Evolutionary conservation across 2,888 invertebrate species (phyloP).

Genomic region (Crocallis elinguaria): DNA sequence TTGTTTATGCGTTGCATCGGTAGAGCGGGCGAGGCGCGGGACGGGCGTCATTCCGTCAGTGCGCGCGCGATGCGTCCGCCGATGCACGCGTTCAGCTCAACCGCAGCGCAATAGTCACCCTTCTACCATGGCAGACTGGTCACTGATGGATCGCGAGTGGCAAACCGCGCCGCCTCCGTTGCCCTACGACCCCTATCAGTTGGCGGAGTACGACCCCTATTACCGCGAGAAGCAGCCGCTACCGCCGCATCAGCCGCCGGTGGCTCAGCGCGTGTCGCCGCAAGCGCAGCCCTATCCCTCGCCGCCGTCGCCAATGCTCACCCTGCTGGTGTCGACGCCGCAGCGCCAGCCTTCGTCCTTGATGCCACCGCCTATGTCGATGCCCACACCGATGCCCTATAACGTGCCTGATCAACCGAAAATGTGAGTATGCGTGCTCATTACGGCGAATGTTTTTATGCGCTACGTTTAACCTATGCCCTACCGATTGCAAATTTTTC

Average conservation of each 20-base stretch:
- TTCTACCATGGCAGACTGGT: slow-evolving; percentile 62
- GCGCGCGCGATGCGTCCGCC: slow-evolving; percentile 65
- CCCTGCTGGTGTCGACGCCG: slow-evolving; percentile 15
- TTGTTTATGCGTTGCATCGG: slow-evolving; percentile 71
- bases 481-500: background rate
- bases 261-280: slow-evolving; percentile 37
- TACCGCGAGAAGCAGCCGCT: slow-evolving; percentile 37
- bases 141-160: slow-evolving; percentile 52
- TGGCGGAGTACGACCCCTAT: slow-evolving; percentile 44
- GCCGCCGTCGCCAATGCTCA: slow-evolving; percentile 33
- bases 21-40: slow-evolving; percentile 52
- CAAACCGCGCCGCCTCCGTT: slow-evolving; percentile 45
- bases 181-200: slow-evolving; percentile 47
- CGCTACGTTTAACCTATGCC: background rate
- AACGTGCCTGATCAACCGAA: slow-evolving; percentile 34
- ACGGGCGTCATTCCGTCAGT: slow-evolving; percentile 66
- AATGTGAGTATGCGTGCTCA: slow-evolving; percentile 42
- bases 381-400: slow-evolving; percentile 20
- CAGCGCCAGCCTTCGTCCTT: slow-evolving; percentile 19
- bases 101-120: slow-evolving; percentile 52
- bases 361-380: slow-evolving; percentile 27
- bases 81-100: slow-evolving; percentile 62
- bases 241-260: slow-evolving; percentile 24
- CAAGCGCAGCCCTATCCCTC: slow-evolving; percentile 29
- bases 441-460: slow-evolving; percentile 9